A percentile compares a stretch with the other conserved stretches of the same genome.
Evolutionary conservation across 2,888 invertebrate genomes (phyloP).

Genomic region (Ditylenchus weischeri): DNA sequence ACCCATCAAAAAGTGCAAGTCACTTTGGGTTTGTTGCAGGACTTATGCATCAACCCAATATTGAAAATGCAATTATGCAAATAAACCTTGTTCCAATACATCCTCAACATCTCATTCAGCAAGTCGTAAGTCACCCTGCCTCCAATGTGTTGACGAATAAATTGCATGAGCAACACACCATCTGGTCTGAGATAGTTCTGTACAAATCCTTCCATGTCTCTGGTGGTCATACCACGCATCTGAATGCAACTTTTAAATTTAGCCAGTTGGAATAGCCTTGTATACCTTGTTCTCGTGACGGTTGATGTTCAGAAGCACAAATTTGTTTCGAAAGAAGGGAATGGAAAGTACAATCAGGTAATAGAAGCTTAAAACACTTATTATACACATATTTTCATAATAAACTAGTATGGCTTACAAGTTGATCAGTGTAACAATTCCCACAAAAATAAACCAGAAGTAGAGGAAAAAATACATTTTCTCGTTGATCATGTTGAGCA

Average conservation of each 20-base stretch:
- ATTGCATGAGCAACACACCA: constrained; percentile 48
- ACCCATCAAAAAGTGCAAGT: too few relatives aligned
- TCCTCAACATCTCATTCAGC: constrained; percentile 35
- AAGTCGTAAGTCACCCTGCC: constrained; percentile 45
- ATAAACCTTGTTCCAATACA: constrained; percentile 28
- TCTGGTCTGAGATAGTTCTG: constrained; percentile 42
- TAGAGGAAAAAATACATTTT: constrained; percentile 48
- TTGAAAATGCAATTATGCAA: neutral
- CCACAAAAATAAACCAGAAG: constrained; percentile 44
- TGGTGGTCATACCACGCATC: constrained; percentile 20
- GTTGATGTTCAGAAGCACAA: constrained; percentile 38
- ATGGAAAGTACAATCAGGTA: constrained; percentile 37
- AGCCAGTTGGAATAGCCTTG: neutral
- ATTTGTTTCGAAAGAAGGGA: constrained; percentile 37
- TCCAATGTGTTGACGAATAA: constrained; percentile 48
- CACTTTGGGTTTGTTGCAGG: too few relatives aligned
- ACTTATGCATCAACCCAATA: too few relatives aligned
- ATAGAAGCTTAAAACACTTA: constrained; percentile 31
- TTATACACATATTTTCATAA: too few relatives aligned
- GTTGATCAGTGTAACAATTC: constrained; percentile 41
- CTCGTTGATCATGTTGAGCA: constrained; percentile 52
- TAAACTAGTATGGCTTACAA: constrained; percentile 26
- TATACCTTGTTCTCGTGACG: constrained; percentile 29
- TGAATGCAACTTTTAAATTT: neutral
- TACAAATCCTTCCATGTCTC: constrained; percentile 36